phyloP scores from a whole-genome alignment of 2,113 vertebrate species.

The Toxotes chatareus region DNA sequence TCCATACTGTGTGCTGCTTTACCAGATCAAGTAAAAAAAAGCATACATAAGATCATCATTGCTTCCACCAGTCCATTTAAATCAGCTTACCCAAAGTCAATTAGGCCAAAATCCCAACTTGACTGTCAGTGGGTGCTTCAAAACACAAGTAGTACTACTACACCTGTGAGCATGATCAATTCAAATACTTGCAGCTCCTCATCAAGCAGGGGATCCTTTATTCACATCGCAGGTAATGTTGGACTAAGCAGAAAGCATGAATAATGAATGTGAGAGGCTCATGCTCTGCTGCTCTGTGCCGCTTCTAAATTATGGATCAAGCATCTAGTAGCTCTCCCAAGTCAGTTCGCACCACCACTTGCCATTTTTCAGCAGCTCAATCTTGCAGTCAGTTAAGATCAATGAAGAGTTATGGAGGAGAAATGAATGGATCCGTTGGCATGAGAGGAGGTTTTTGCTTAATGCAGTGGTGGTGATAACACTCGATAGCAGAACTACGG shows the following conservation, averaged over 20 bases:
- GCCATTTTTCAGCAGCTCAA: constrained; percentile 53
- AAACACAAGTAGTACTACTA: constrained; percentile 13
- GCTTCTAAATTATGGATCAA: constrained; percentile 81
- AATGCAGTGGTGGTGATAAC: not conserved
- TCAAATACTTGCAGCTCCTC: constrained; percentile 27
- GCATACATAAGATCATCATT: not conserved
- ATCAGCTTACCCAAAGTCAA: constrained; percentile 29
- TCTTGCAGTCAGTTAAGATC: constrained; percentile 52
- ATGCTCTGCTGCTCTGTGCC: constrained; percentile 60
- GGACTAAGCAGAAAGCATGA: constrained; percentile 66
- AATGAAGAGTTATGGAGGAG: constrained; percentile 16
- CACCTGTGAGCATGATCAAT: constrained; percentile 4
- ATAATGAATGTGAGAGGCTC: constrained; percentile 72
- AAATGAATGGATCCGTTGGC: constrained; percentile 31
- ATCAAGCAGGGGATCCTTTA: constrained; percentile 47
- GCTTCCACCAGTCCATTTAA: constrained; percentile 4
- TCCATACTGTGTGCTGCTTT: not conserved
- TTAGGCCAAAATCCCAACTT: not conserved
- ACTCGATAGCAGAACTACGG: not conserved
- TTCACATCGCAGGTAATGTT: constrained; percentile 67
- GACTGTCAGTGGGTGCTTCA: not conserved
- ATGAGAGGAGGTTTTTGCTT: not conserved
- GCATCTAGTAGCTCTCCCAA: constrained; percentile 50
- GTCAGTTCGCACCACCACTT: constrained; percentile 32
- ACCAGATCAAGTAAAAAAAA: not conserved